phyloP scores from a whole-genome alignment of 2,888 invertebrate genomes.

The Xylophagus ater region DNA sequence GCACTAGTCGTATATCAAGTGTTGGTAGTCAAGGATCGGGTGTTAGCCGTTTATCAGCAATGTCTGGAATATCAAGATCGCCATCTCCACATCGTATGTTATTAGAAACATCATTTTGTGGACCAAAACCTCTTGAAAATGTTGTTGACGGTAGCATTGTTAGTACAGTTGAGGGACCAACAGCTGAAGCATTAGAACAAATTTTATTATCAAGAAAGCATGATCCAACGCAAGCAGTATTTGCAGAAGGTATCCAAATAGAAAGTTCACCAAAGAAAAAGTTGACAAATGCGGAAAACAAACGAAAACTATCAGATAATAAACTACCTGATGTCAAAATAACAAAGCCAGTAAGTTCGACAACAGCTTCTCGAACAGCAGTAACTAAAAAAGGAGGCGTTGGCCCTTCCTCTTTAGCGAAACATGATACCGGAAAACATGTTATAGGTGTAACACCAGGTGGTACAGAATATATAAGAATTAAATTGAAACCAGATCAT shows the following conservation, averaged over 20 bases:
- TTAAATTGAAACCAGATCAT: slow-evolving; percentile 62
- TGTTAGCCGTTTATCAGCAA: slow-evolving; percentile 45
- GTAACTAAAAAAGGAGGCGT: slow-evolving; percentile 6
- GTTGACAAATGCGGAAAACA: slow-evolving; percentile 27
- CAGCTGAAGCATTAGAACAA: slow-evolving; percentile 46
- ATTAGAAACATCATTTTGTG: slow-evolving; percentile 83
- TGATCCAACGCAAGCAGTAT: slow-evolving; percentile 52
- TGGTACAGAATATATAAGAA: slow-evolving; percentile 49
- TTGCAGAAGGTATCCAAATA: slow-evolving; percentile 51
- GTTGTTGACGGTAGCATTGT: slow-evolving; percentile 42
- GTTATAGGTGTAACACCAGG: slow-evolving; percentile 35
- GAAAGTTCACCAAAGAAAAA: slow-evolving; percentile 31
- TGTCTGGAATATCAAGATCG: slow-evolving; percentile 49
- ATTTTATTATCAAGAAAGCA: slow-evolving; percentile 49
- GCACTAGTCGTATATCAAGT: slow-evolving; percentile 71
- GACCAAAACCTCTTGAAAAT: slow-evolving; percentile 59
- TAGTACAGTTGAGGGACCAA: slow-evolving; percentile 40
- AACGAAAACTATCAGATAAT: slow-evolving; percentile 14
- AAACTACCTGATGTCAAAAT: slow-evolving; percentile 12
- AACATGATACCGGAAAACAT: slow-evolving; percentile 15
- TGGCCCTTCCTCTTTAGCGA: neutral
- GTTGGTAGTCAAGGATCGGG: slow-evolving; percentile 70
- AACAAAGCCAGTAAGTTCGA: slow-evolving; percentile 24
- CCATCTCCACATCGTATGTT: slow-evolving; percentile 87
- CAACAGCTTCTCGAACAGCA: slow-evolving; percentile 6